Evolutionary conservation across 1,140 invertebrate genomes (phyloP), one percentile per base, ranked within the genome.

Genomic region (Diorhabda sublineata): DNA sequence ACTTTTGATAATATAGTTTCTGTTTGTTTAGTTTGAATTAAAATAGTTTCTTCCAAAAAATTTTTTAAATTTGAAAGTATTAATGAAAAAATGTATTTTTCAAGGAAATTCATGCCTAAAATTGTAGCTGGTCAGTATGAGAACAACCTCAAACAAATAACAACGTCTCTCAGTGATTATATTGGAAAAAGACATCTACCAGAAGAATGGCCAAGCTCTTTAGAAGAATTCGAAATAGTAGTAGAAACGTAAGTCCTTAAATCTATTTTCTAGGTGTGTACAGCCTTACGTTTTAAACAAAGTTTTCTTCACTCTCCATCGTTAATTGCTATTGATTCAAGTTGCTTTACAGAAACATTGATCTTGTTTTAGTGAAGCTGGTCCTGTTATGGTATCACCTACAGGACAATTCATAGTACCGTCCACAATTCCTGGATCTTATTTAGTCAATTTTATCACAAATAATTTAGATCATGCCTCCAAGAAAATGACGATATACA

Each of bases 361-460:
- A 26, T 26, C 61, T 71, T 60, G 67, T 84, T 85, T 45, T 78
- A 94, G 92, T 26, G 94, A 95, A 82, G 91, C 94, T 11, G 94
- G 94, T 3, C 94, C 94, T 0, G 78, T 97, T 57, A 96, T 95
- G 92, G 85, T 97, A n/a, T 94, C 93, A 5, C 93, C 93, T 2
- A 95, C 92, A 52, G 95, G 95, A 41, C 93, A 96, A 82, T 93
- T 97, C 74, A 95, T 96, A 59, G 92, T 93, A 0, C 95, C 95
- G 42, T 90, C 92, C 11, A 93, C 93, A 0, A 95, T 94, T 80
- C 94, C 95, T 6, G 90, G 92, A 1, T 89, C 89, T 71, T 87
- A 96, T 67, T 82, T 96, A 52, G 87, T 96, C 2, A 91, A 89
- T 75, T 97, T 95, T 78, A 91, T 97, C 52, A 86, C 88, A 4